Base-by-base conservation (phyloP, 2,797 vertebrate species). In the Enteromius mattozi region DNA sequence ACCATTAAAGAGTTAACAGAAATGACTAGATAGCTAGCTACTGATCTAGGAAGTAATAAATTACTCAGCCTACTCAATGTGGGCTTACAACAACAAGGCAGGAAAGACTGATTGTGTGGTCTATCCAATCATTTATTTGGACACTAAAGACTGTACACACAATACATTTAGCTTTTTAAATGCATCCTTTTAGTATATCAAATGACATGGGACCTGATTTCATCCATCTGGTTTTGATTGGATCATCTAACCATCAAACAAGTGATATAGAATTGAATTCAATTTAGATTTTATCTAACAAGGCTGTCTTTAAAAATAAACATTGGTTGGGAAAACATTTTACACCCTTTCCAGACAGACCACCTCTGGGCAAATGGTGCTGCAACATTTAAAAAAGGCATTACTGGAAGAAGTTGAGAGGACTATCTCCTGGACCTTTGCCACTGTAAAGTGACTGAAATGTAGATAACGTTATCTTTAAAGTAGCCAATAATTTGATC, bases 31-130 rank as follows among this genome's bases (percentile, higher is more conserved):
- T 70, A 84, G 47, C 10, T 79, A 56, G 47, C 35, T 40, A 66
- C 83, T 81, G 77, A 88, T 87, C 45, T 65, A 76, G 56, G 27
- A 75, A 83, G 78, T 68, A 45, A 76, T 30, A 65, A 19, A 66
- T 74, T 35, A 33, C 21, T 65, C 40, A 51, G 63, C 19, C 13
- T 65, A 49, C 30, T 51, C n/a, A 70, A 56, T 40, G 21, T 37
- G 21, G 21, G 30, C 27, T 71, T 42, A 35, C 54, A 35, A 56
- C 35, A 81, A 47, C 19, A 47, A 77, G 54, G n/a, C 75, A 77
- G 75, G 54, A 54, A 70, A 37, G 14, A 69, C 33, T 56, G 35
- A 59, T 24, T 27, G 79, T 37, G 63, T n/a, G 54, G 65, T 80
- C n/a, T 27, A 33, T 59, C 6, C 30, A 71, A 56, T 45, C 3